Evolutionary conservation across 2,888 invertebrate genomes (phyloP).

Genomic region (Chymomyza fuscimana): DNA sequence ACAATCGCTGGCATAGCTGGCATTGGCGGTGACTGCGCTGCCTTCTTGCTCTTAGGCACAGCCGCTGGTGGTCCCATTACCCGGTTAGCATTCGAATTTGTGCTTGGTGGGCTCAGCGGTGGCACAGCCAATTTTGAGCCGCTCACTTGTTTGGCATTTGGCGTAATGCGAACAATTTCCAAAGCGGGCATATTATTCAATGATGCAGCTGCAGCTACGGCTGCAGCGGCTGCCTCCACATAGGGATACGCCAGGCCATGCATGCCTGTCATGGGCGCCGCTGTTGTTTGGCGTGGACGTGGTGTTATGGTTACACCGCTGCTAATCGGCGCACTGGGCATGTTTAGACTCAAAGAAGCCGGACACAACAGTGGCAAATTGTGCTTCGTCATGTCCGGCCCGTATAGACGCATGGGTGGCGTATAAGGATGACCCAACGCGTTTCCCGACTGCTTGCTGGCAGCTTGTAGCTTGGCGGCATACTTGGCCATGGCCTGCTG

Average conservation of each 20-base stretch:
- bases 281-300: conserved; percentile 27
- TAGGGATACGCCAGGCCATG: conserved; percentile 25
- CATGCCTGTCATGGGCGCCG: conserved; percentile 20
- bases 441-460: conserved; percentile 26
- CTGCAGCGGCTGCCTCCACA: conserved; percentile 17
- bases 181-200: conserved; percentile 59
- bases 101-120: conserved; percentile 49
- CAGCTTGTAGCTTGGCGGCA: conserved; percentile 28
- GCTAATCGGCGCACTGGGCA: conserved; percentile 30
- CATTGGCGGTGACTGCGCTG: conserved; percentile 40
- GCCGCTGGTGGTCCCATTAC: conserved; percentile 82
- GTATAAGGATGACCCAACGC: conserved; percentile 7
- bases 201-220: background rate
- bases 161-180: conserved; percentile 75
- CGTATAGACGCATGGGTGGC: conserved; percentile 42
- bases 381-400: conserved; percentile 38
- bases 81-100: conserved; percentile 77
- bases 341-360: conserved; percentile 28
- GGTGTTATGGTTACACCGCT: conserved; percentile 50
- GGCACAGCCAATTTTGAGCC: conserved; percentile 27
- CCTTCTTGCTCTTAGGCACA: conserved; percentile 80
- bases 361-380: conserved; percentile 51
- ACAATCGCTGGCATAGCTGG: conserved; percentile 52
- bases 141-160: conserved; percentile 36
- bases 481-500: conserved; percentile 28